phyloP scores from a whole-genome alignment of 2,113 vertebrate species.

The Calidris pugnax region DNA sequence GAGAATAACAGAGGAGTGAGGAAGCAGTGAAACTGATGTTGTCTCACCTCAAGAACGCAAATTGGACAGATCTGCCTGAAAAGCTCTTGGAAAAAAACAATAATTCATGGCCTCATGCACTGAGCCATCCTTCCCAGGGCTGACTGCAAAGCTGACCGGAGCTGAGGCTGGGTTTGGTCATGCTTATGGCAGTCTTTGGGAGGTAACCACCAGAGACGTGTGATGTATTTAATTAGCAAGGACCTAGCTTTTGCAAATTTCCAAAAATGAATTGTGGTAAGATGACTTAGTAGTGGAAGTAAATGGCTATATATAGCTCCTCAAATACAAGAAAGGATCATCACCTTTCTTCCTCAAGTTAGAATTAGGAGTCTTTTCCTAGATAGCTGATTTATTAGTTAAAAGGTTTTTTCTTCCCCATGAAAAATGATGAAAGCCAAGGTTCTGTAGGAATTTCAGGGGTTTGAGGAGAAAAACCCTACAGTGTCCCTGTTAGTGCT shows the following conservation, averaged over 20 bases:
- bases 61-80: neutral
- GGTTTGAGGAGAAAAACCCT: neutral
- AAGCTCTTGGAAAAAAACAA: neutral
- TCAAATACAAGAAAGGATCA: neutral
- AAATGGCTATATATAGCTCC: neutral
- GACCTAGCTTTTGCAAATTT: neutral
- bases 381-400: neutral
- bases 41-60: fast-evolving
- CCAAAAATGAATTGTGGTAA: neutral
- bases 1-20: neutral
- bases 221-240: neutral
- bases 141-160: neutral
- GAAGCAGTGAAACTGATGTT: fast-evolving
- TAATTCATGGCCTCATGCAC: too few relatives aligned
- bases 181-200: neutral
- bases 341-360: neutral
- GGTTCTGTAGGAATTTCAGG: neutral
- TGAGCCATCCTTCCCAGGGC: neutral
- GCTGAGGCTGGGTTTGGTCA: neutral
- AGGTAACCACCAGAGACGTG: neutral
- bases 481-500: neutral
- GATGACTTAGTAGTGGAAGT: neutral
- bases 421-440: neutral
- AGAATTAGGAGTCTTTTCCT: neutral
- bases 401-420: neutral